Percentiles rank a stretch among this genome's conserved stretches.
Conservation (phyloP, 1,140 invertebrate genomes). For the Caerostris darwini region DNA sequence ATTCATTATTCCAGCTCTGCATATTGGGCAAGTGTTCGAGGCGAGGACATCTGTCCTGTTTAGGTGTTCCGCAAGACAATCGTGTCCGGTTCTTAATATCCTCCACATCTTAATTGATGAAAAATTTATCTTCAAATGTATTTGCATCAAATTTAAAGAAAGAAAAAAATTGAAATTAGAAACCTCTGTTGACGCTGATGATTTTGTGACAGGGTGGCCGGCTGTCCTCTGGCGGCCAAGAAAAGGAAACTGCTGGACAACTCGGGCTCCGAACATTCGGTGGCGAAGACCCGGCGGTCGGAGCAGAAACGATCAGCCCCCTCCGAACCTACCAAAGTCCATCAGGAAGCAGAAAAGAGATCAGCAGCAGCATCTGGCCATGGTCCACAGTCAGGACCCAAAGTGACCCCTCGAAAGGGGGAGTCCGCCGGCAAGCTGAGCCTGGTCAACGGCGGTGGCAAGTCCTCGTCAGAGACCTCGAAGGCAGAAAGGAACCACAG, state of each 20-base stretch:
- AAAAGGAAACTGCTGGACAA: conserved; percentile 77
- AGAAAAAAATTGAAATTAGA: no score
- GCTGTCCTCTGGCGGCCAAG: conserved; percentile 80
- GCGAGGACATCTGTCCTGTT: no score
- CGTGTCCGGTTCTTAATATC: no score
- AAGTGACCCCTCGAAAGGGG: conserved; percentile 24
- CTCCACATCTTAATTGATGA: no score
- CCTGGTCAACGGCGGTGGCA: conserved; percentile 16
- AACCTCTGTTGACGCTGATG: neutral
- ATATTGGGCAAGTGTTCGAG: no score
- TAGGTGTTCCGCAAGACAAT: no score
- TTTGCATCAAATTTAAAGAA: no score
- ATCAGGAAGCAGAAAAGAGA: conserved; percentile 6
- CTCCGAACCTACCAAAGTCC: conserved; percentile 54
- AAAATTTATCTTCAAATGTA: no score
- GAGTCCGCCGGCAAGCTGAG: neutral
- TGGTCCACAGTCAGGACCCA: neutral
- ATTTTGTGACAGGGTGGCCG: conserved; percentile 78
- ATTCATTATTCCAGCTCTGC: no score
- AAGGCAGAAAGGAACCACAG: conserved; percentile 58
- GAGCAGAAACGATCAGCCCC: conserved; percentile 53
- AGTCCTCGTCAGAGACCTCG: neutral
- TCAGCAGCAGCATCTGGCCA: conserved; percentile 15
- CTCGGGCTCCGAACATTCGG: conserved; percentile 67
- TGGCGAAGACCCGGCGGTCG: conserved; percentile 66